phyloP scores from a whole-genome alignment of 2,113 vertebrate species.

The Haliaeetus leucogaster region DNA sequence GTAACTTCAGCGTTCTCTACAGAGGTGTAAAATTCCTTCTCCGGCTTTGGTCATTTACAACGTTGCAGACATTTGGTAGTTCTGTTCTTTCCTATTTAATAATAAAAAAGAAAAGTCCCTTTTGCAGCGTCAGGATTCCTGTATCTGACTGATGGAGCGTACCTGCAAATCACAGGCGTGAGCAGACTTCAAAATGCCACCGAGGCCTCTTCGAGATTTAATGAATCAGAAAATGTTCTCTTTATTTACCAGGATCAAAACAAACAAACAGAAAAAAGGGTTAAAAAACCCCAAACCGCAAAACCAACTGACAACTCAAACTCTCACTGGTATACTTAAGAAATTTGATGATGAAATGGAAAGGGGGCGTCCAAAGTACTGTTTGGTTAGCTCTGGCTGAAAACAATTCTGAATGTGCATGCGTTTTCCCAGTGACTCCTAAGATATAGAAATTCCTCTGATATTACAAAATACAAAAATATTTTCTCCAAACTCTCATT shows the following conservation, averaged over 20 bases:
- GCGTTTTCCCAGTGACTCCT: conserved; percentile 85
- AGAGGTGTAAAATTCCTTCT: conserved; percentile 72
- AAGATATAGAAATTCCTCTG: conserved; percentile 98
- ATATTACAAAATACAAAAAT: conserved; percentile 89
- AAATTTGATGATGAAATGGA: conserved; percentile 45
- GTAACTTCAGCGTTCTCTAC: conserved; percentile 71
- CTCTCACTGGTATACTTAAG: conserved; percentile 47
- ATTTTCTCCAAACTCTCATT: conserved; percentile 92
- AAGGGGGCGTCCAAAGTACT: conserved; percentile 67
- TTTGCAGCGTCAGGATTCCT: conserved; percentile 47
- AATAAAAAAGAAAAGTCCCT: conserved; percentile 22
- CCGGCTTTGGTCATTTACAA: conserved; percentile 64
- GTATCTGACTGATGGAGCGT: conserved; percentile 45
- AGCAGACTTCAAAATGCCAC: conserved; percentile 32
- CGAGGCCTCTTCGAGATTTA: conserved; percentile 1
- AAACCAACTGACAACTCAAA: conserved; percentile 2
- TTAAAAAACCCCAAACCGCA: not conserved
- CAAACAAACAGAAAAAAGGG: not conserved
- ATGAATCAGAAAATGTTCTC: conserved; percentile 15
- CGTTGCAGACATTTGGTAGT: conserved; percentile 61
- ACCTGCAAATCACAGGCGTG: conserved; percentile 45
- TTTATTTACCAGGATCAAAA: conserved; percentile 53
- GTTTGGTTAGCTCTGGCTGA: conserved; percentile 79
- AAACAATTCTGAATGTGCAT: conserved; percentile 81
- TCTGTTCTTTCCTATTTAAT: conserved; percentile 47